phyloP scores from a whole-genome alignment of 2,888 invertebrate genomes.

The Gnatocerus cornutus region DNA sequence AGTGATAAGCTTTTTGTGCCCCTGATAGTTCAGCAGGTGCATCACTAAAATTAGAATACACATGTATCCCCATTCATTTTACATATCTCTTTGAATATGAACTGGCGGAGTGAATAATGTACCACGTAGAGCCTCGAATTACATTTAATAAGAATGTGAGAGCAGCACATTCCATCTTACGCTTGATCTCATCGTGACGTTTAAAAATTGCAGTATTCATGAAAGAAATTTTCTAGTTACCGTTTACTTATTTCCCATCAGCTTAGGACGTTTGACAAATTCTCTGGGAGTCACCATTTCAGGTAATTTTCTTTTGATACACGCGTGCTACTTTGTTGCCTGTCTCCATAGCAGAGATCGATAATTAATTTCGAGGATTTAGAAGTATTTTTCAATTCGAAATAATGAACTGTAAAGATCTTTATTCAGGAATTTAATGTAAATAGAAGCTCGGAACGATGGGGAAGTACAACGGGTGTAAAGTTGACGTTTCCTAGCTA shows the following conservation, averaged over 20 bases:
- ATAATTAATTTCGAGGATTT: background rate
- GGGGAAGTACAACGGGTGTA: conserved; percentile 27
- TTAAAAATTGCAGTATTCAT: conserved; percentile 24
- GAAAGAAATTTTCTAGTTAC: conserved; percentile 17
- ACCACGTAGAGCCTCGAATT: conserved; percentile 9
- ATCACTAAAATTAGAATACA: background rate
- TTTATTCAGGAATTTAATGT: conserved; percentile 10
- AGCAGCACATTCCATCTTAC: conserved; percentile 20
- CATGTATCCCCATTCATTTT: conserved; percentile 13
- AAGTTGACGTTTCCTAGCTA: conserved; percentile 37
- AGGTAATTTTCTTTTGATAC: background rate
- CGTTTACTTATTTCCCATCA: conserved; percentile 16
- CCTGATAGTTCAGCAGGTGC: too few species aligned
- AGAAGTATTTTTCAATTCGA: conserved; percentile 18
- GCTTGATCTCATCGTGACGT: conserved; percentile 28
- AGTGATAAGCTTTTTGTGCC: too few species aligned
- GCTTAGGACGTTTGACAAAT: conserved; percentile 53
- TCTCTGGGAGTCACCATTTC: too few species aligned
- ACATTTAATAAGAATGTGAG: conserved; percentile 45
- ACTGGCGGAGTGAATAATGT: conserved; percentile 9
- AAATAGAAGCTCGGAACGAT: conserved; percentile 34
- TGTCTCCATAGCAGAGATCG: too few species aligned
- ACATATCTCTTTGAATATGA: conserved; percentile 1
- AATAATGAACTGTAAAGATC: conserved; percentile 21
- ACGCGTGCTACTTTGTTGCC: too few species aligned